Conservation (phyloP, 2,888 invertebrate species). For the Lochmaea crataegi region DNA sequence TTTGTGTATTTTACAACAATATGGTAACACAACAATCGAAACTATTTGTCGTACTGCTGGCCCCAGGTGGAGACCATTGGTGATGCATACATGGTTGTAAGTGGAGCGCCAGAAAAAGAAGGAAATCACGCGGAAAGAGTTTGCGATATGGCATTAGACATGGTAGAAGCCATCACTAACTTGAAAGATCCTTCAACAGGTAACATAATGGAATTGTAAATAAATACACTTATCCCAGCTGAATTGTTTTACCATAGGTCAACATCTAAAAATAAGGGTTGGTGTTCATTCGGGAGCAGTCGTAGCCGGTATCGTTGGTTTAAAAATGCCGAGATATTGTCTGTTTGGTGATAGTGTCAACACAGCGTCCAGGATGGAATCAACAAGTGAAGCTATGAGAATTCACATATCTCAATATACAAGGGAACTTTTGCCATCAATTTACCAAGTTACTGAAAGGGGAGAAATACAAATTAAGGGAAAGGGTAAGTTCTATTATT, state of each 20-base stretch:
- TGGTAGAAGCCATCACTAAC: constrained; percentile 93
- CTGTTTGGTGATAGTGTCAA: constrained; percentile 93
- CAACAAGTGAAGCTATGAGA: constrained; percentile 91
- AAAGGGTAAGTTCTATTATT: constrained; percentile 72
- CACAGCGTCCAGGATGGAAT: constrained; percentile 93
- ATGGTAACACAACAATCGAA: constrained; percentile 40
- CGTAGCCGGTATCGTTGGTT: constrained; percentile 92
- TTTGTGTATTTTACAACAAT: constrained; percentile 41
- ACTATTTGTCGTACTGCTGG: constrained; percentile 45
- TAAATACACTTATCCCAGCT: neutral
- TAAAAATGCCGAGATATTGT: constrained; percentile 92
- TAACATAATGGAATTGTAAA: constrained; percentile 54
- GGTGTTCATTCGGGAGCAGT: constrained; percentile 93
- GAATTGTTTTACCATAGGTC: constrained; percentile 67
- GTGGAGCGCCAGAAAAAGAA: constrained; percentile 93
- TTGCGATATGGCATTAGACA: constrained; percentile 95
- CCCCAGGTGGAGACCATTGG: constrained; percentile 95
- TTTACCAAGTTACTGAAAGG: constrained; percentile 80
- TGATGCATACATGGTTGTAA: constrained; percentile 98
- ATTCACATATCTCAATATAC: constrained; percentile 95
- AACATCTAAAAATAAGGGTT: constrained; percentile 84
- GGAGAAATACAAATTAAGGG: constrained; percentile 92
- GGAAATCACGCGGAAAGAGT: constrained; percentile 91
- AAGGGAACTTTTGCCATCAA: constrained; percentile 77
- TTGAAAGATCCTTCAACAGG: constrained; percentile 94